Base-by-base conservation (phyloP, 2,113 vertebrate genomes). In the Chaetura pelagica region DNA sequence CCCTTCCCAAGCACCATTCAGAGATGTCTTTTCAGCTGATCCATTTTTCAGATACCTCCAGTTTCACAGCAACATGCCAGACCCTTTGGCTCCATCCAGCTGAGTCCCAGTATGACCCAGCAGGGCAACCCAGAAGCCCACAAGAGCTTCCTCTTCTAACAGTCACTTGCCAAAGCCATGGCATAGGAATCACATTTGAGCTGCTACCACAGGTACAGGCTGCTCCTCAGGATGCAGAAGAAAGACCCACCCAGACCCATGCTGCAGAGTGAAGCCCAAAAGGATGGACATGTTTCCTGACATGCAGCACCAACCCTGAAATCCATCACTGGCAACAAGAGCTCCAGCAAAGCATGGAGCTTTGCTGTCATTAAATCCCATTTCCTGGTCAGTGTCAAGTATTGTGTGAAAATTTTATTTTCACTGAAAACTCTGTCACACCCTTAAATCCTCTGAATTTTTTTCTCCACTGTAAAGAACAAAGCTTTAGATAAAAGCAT, bases 401-500 rank as follows among this genome's bases (percentile, higher is more conserved):
- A 69, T 10, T 68, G 8, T 42, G 30, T 49, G 69, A 78, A 75
- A 87, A 44, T 30, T 72, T 63, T 58, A 62, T 72, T 90, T 85
- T 64, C 74, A 55, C 59, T 44, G 59, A 67, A 95, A 83, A 83
- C 42, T 76, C 49, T 30, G 44, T 69, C 83, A 15, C 35, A 62
- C 59, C 40, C 61, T 73, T 42, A 91, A 96, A 89, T 94, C 61
- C 84, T 74, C 48, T 17, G 57, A 44, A 67, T 29, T 4, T 59
- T 67, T 58, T 67, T 58, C 77, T 26, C 59, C 61, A 54, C 48
- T 72, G 68, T 32, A 76, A 82, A 87, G 78, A 94, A 87, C 80
- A 95, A 89, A 93, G 79, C 68, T 78, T 74, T 48, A 92, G 89
- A 94, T 81, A 90, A 96, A 92, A 95, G 69, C 57, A 44, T 90